Evolutionary conservation across 2,888 invertebrate genomes (phyloP).

Genomic region (Stenichneumon culpator): DNA sequence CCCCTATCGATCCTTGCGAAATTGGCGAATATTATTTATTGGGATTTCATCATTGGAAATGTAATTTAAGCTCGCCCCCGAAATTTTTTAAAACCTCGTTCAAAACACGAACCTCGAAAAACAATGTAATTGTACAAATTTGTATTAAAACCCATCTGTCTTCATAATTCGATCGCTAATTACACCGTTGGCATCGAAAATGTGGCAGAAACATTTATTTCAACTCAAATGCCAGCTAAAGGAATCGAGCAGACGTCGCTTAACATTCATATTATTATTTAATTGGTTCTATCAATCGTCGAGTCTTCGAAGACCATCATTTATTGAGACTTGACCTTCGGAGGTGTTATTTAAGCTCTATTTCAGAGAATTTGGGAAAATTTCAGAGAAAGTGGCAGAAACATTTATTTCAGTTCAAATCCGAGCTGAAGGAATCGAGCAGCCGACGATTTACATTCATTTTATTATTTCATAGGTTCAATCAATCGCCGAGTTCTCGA

Average conservation of each 20-base stretch:
- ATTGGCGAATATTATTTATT: slow-evolving; percentile 49
- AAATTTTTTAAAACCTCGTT: slow-evolving; percentile 14
- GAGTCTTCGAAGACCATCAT: slow-evolving; percentile 36
- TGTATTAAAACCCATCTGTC: slow-evolving; percentile 1
- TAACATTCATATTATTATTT: not conserved
- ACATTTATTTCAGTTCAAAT: not conserved
- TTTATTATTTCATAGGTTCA: not conserved
- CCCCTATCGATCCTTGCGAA: not conserved
- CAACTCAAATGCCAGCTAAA: not conserved
- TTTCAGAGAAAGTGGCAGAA: not conserved
- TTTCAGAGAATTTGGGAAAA: slow-evolving; percentile 6
- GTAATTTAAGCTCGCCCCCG: slow-evolving; percentile 17
- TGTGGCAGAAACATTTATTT: slow-evolving; percentile 7
- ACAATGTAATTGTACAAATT: slow-evolving; percentile 17
- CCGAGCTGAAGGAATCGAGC: not conserved
- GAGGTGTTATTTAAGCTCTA: slow-evolving; percentile 25
- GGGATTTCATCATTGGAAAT: slow-evolving; percentile 48
- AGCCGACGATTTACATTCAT: not conserved
- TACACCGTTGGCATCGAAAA: not conserved
- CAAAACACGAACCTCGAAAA: not conserved
- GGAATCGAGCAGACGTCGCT: not conserved
- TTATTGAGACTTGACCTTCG: slow-evolving; percentile 50
- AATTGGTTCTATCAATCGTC: not conserved
- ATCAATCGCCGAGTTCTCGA: not conserved
- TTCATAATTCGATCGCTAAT: slow-evolving; percentile 18